Evolutionary conservation across 2,888 invertebrate genomes (phyloP).

Genomic region (Heterodera filipjevi): DNA sequence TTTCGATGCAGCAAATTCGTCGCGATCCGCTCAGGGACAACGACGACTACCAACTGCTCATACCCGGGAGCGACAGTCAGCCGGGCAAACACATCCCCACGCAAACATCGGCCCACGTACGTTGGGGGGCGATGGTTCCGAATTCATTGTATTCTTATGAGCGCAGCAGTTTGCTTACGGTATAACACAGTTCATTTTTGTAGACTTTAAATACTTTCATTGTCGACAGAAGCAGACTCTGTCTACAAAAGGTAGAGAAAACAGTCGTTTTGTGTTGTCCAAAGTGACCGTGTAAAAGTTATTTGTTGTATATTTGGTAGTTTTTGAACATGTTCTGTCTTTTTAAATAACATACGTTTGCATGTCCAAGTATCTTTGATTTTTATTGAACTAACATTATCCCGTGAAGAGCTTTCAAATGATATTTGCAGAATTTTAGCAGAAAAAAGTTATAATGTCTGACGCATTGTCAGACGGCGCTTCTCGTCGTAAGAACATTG

Average conservation of each 20-base stretch:
- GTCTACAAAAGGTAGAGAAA: slow-evolving; percentile 84
- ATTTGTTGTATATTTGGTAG: background rate
- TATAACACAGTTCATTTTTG: slow-evolving; percentile 12
- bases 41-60: slow-evolving; percentile 63
- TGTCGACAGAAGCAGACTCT: slow-evolving; percentile 92
- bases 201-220: slow-evolving; percentile 78
- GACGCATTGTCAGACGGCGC: too few species aligned
- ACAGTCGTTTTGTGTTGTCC: background rate
- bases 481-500: too few species aligned
- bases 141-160: too few species aligned
- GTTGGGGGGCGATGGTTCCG: background rate
- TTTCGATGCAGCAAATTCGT: slow-evolving; percentile 68
- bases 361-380: too few species aligned
- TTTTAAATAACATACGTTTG: too few species aligned
- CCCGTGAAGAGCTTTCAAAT: too few species aligned
- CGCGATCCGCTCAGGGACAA: slow-evolving; percentile 56
- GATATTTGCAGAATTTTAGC: too few species aligned
- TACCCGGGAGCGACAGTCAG: background rate
- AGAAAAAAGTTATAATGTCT: too few species aligned
- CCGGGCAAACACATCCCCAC: background rate
- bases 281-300: background rate
- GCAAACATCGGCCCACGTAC: background rate
- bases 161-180: background rate
- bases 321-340: too few species aligned
- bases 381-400: too few species aligned